Evolutionary conservation across 1,140 invertebrate species (phyloP).

Genomic region (Monochamus saltuarius): DNA sequence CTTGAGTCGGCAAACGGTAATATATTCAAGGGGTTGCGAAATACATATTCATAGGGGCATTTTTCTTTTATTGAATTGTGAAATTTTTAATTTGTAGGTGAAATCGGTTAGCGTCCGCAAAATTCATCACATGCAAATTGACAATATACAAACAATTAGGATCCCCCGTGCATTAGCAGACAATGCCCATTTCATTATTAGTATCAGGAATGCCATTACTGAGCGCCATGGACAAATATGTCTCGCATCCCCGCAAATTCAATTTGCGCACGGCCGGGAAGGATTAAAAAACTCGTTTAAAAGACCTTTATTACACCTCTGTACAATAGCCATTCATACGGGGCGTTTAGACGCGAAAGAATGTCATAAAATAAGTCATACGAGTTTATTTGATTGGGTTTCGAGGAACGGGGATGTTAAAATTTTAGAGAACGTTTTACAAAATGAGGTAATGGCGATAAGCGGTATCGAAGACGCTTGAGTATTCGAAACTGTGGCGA

Average conservation of each 20-base stretch:
- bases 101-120: conserved; percentile 32
- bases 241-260: conserved; percentile 42
- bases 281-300: conserved; percentile 42
- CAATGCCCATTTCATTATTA: conserved; percentile 50
- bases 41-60: conserved; percentile 16
- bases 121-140: conserved; percentile 51
- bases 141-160: conserved; percentile 52
- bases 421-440: no score
- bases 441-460: no score
- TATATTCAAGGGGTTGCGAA: conserved; percentile 17
- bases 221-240: conserved; percentile 44
- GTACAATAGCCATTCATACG: conserved; percentile 37
- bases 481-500: no score
- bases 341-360: conserved; percentile 28
- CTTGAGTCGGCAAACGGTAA: neutral
- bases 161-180: conserved; percentile 43
- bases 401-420: no score
- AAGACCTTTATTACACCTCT: conserved; percentile 44
- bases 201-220: conserved; percentile 49
- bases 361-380: conserved; percentile 33
- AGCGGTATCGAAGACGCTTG: no score
- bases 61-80: conserved; percentile 22
- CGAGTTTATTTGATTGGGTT: conserved; percentile 30
- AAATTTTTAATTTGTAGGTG: conserved; percentile 18
- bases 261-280: conserved; percentile 42